These are phyloP conservation scores for Hermatobates lingyangjiaoensis DNA, from an alignment of 1,140 invertebrate genomes.

Conservation along the genomic window DNA sequence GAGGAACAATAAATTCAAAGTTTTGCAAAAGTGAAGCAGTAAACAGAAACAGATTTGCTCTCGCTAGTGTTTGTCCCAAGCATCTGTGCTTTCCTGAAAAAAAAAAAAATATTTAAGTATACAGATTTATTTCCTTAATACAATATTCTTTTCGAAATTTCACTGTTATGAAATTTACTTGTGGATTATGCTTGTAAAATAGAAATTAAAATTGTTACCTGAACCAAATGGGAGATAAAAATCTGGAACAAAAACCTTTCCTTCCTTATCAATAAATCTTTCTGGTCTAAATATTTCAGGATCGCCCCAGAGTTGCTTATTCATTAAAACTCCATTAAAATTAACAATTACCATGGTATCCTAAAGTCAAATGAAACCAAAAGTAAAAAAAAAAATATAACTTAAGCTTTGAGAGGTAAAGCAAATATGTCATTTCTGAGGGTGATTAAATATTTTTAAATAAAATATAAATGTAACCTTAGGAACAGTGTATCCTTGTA, in stretches of 20 bases:
- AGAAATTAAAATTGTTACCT: slow-evolving; percentile 7
- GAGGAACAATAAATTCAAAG: slow-evolving; percentile 43
- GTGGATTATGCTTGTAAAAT: no score
- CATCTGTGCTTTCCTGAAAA: slow-evolving; percentile 52
- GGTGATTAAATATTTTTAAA: neutral
- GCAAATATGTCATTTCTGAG: neutral
- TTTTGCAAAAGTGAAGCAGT: slow-evolving; percentile 56
- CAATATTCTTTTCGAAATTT: neutral
- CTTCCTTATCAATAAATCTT: slow-evolving; percentile 44
- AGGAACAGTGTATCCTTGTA: slow-evolving; percentile 53
- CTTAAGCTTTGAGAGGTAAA: neutral
- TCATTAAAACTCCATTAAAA: slow-evolving; percentile 52
- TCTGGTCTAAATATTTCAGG: slow-evolving; percentile 58
- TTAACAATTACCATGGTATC: slow-evolving; percentile 71
- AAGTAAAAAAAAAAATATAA: neutral
- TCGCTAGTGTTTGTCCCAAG: slow-evolving; percentile 65
- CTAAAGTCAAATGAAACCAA: slow-evolving; percentile 25
- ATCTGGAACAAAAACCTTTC: slow-evolving; percentile 41
- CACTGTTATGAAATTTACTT: neutral
- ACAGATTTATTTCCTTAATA: neutral
- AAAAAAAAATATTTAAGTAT: neutral
- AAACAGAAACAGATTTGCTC: slow-evolving; percentile 70
- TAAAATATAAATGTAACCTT: slow-evolving; percentile 31
- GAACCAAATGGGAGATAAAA: slow-evolving; percentile 46
- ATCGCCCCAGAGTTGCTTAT: slow-evolving; percentile 44